Evolutionary conservation across 2,113 vertebrate genomes (phyloP), one percentile per base, ranked within the genome.

Genomic region (Typhlomys cinereus): DNA sequence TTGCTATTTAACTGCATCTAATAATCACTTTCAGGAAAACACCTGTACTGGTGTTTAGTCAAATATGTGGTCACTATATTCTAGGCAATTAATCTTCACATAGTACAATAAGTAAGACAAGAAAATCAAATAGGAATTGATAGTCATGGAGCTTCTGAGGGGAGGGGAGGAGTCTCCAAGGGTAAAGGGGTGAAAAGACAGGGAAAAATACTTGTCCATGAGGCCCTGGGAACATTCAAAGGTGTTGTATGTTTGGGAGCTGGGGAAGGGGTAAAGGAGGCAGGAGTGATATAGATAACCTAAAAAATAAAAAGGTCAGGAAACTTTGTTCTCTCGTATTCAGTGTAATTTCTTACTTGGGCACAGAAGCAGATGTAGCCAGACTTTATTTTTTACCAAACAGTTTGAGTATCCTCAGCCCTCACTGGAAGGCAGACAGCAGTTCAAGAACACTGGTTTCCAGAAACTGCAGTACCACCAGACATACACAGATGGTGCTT

Each of bases 1-100:
- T 93, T 57, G 89, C n/a, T n/a, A n/a, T n/a, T 82, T 67, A 66
- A 48, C 91, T n/a, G 39, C 18, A n/a, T 23, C 70, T 57, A 59
- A 76, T 82, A 81, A 27, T 50, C 67, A 23, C 52, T 48, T 75
- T 73, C 62, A 85, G n/a, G 57, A 14, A 21, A 48, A 81, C 21
- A 48, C 66, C 48, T 76, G 66, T 66, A 52, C 44, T 52, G 52
- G 29, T 36, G 11, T n/a, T 85, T 61, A 36, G n/a, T 39, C 17
- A 84, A 64, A 73, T 23, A 48, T 27, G 13, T 29, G 4, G 25
- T 25, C 39, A 57, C n/a, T 18, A 1, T 29, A 46, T 17, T 31
- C 5, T 71, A 75, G 25, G 48, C 20, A 80, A 76, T 81, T 81
- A 81, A 88, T 23, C 44, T 44, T 48, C 25, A 61, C 29, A 41